These are phyloP conservation scores for Dipodomys ordii DNA, from an alignment of 2,113 vertebrate species.

Conservation along the genomic window DNA sequence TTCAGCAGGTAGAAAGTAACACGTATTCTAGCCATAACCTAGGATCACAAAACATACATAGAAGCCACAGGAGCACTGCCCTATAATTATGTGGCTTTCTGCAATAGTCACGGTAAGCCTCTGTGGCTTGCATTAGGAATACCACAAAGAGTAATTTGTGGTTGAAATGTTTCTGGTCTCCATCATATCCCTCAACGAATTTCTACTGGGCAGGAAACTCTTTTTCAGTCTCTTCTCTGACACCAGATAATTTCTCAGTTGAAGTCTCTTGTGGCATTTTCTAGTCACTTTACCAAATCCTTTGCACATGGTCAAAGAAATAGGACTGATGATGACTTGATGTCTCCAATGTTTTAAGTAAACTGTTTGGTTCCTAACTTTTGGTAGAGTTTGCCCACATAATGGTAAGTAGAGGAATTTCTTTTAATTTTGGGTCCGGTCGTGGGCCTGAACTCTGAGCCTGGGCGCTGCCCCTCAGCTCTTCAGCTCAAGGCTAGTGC, in stretches of 20 bases:
- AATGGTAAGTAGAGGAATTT: not conserved
- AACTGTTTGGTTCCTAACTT: not conserved
- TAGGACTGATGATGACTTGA: not conserved
- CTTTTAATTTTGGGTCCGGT: no score
- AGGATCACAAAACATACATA: constrained; percentile 44
- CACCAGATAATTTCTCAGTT: not conserved
- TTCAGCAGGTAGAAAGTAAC: constrained; percentile 74
- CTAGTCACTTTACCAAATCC: not conserved
- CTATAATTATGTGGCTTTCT: constrained; percentile 62
- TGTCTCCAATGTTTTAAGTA: not conserved
- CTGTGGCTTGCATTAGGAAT: constrained; percentile 61
- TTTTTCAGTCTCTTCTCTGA: constrained; percentile 13
- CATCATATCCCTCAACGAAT: not conserved
- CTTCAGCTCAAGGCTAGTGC: no score
- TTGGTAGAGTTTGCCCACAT: not conserved
- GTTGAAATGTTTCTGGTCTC: not conserved
- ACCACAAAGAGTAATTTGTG: constrained; percentile 23
- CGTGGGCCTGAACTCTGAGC: no score
- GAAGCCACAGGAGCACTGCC: constrained; percentile 45
- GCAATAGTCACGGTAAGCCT: constrained; percentile 17
- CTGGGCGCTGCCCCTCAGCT: no score
- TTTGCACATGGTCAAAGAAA: constrained; percentile 4
- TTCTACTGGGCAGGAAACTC: not conserved
- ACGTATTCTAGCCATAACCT: not conserved
- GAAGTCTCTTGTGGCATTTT: not conserved